Conservation (phyloP, 2,113 vertebrate genomes). For the Notarius quadriscutis region DNA sequence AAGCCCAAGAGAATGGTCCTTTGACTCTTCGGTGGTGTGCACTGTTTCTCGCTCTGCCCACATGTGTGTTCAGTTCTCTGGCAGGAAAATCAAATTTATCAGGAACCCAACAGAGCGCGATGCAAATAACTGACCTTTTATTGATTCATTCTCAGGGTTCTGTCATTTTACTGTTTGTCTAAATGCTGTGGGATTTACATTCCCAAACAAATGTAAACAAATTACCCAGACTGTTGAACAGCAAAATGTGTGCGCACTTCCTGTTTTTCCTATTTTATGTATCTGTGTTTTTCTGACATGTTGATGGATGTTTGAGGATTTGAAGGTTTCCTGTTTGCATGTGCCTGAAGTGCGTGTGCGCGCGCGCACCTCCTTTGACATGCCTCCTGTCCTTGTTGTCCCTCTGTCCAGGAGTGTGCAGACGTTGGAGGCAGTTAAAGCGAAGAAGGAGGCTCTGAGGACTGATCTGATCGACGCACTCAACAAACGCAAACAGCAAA, state of each 20-base stretch:
- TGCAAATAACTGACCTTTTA: background rate
- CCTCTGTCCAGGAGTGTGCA: conserved; percentile 85
- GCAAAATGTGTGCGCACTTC: background rate
- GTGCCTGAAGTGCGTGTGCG: background rate
- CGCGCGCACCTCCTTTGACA: background rate
- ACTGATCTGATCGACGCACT: conserved; percentile 91
- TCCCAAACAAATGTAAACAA: background rate
- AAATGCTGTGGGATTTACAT: background rate
- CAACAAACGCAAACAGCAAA: conserved; percentile 91
- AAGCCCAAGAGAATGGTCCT: background rate
- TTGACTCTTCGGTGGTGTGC: background rate
- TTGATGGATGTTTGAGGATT: background rate
- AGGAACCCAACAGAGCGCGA: background rate
- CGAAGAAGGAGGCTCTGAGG: conserved; percentile 94
- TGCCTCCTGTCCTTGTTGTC: conserved; percentile 25
- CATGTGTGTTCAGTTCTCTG: background rate
- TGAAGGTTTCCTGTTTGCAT: background rate
- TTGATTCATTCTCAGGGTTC: background rate
- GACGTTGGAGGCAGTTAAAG: conserved; percentile 90
- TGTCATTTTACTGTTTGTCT: background rate
- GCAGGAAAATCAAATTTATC: background rate
- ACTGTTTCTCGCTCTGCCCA: background rate
- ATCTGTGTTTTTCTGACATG: background rate
- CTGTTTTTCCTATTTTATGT: background rate
- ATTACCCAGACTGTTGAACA: background rate